These are phyloP conservation scores for Chrysodeixis includens DNA, from an alignment of 2,888 invertebrate species.

Conservation along the genomic window DNA sequence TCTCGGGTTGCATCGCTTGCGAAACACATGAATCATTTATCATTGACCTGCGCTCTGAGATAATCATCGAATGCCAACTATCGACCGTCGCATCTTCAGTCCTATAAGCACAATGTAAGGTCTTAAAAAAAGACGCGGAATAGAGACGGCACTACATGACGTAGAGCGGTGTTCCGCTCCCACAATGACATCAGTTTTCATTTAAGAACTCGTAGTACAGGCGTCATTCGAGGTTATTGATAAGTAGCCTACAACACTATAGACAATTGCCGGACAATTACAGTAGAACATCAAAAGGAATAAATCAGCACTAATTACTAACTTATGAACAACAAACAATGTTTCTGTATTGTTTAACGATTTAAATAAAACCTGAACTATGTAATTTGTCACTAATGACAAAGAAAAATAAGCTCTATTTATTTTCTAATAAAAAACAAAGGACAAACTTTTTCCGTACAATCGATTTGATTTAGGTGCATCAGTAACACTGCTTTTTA, in stretches of 20 bases:
- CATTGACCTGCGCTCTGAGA: conserved; percentile 37
- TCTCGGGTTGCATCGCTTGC: conserved; percentile 19
- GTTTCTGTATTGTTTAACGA: no score
- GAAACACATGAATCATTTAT: conserved; percentile 31
- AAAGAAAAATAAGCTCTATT: background rate
- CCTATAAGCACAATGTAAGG: background rate
- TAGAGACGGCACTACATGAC: no score
- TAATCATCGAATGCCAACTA: conserved; percentile 37
- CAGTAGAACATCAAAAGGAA: background rate
- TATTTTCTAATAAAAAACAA: background rate
- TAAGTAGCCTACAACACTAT: background rate
- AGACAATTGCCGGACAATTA: background rate
- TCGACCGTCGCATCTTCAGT: conserved; percentile 24
- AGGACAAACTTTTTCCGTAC: background rate
- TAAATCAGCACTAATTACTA: background rate
- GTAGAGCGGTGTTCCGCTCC: no score
- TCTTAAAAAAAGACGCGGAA: no score
- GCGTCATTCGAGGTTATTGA: background rate
- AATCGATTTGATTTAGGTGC: background rate
- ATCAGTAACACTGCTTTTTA: background rate
- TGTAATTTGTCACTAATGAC: no score
- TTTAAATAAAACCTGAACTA: no score
- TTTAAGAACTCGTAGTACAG: no score
- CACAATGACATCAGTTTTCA: background rate
- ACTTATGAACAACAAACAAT: background rate